These are phyloP conservation scores for Gasterosteus aculeatus DNA, from an alignment of 2,113 vertebrate species.

Conservation along the genomic window DNA sequence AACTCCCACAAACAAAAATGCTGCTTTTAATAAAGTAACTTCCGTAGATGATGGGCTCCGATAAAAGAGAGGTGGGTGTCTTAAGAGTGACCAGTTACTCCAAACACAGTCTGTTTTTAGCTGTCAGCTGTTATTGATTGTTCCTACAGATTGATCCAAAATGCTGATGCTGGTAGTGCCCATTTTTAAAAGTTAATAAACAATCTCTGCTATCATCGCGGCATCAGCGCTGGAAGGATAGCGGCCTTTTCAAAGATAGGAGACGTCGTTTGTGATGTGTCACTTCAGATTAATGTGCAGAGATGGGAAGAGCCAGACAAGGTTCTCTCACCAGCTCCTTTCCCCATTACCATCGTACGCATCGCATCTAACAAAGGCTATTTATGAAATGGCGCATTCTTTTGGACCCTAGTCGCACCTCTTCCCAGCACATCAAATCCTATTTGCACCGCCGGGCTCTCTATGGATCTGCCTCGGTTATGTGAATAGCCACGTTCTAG, in stretches of 20 bases:
- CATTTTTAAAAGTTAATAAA: neutral
- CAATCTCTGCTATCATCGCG: neutral
- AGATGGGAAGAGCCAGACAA: neutral
- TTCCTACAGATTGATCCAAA: neutral
- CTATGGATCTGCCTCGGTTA: neutral
- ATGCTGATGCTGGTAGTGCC: neutral
- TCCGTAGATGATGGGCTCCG: neutral
- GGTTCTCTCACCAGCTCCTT: neutral
- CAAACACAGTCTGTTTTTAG: neutral
- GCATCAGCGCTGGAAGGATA: neutral
- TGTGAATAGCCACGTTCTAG: neutral
- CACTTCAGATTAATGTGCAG: neutral
- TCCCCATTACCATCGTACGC: too few relatives aligned
- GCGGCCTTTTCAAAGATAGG: neutral
- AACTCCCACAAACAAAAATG: too few relatives aligned
- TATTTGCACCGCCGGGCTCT: neutral
- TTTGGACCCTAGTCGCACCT: neutral
- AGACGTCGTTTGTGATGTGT: neutral
- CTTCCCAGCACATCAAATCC: neutral
- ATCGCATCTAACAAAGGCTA: neutral
- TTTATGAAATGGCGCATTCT: neutral
- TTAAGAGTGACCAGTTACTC: neutral
- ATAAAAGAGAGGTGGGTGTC: neutral
- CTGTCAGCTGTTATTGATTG: neutral
- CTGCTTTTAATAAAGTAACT: neutral